phyloP scores from a whole-genome alignment of 2,888 invertebrate genomes.

The Eristalis pertinax region DNA sequence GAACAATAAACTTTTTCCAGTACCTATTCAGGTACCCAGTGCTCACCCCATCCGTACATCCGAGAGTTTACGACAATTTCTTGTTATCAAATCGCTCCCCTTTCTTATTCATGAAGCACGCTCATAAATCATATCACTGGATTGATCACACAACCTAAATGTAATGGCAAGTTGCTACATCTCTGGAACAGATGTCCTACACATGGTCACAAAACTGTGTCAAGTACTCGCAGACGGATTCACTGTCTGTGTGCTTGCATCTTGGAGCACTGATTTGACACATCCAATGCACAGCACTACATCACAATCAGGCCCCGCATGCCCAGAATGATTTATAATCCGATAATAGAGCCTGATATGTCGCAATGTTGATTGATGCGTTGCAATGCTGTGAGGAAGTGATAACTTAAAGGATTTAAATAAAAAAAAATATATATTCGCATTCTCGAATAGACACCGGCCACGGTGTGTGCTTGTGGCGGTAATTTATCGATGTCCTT shows the following conservation, averaged over 20 bases:
- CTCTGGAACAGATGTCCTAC: conserved; percentile 59
- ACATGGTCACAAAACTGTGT: conserved; percentile 63
- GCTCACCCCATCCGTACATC: not conserved
- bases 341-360: conserved; percentile 71
- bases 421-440: conserved; percentile 44
- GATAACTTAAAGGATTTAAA: conserved; percentile 69
- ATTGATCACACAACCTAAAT: conserved; percentile 48
- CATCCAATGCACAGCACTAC: conserved; percentile 28
- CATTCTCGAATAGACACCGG: conserved; percentile 58
- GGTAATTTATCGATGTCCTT: conserved; percentile 72
- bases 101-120: not conserved
- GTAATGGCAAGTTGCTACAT: conserved; percentile 46
- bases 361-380: conserved; percentile 67
- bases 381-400: conserved; percentile 65
- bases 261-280: conserved; percentile 41
- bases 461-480: conserved; percentile 45
- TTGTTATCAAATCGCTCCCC: not conserved
- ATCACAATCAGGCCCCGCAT: not conserved
- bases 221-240: conserved; percentile 31
- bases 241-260: conserved; percentile 32
- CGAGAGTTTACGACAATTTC: not conserved
- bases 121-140: conserved; percentile 49
- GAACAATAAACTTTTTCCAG: no score
- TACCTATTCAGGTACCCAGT: no score
- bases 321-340: conserved; percentile 62